These are phyloP conservation scores for Drosophila fuyamai DNA, from an alignment of 1,140 invertebrate species.

Conservation along the genomic window DNA sequence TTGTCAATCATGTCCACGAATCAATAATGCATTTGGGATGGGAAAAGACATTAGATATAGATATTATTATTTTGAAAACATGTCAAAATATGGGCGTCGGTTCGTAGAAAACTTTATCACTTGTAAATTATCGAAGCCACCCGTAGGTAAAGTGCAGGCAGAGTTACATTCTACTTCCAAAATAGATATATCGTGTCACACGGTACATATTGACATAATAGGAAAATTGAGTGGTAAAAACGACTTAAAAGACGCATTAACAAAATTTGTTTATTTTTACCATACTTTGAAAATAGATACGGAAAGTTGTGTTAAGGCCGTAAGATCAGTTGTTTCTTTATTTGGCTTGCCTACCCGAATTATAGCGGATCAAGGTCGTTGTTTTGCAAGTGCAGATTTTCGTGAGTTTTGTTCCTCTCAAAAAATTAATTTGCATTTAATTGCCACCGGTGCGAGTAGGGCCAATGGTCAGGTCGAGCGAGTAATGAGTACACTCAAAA, in stretches of 20 bases:
- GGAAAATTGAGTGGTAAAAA: conserved; percentile 13
- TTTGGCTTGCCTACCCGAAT: not conserved
- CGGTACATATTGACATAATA: conserved; percentile 12
- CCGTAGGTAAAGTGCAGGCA: conserved; percentile 6
- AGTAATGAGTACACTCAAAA: no score
- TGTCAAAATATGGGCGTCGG: no score
- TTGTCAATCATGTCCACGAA: no score
- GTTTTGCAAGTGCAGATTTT: no score
- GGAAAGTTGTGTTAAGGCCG: not conserved
- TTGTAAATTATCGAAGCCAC: conserved; percentile 6
- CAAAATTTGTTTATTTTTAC: conserved; percentile 5
- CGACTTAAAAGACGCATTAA: conserved; percentile 6
- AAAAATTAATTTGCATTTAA: no score
- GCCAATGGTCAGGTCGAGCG: no score
- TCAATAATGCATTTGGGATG: no score
- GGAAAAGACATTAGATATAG: no score
- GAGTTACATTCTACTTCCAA: conserved; percentile 10
- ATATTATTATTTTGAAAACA: no score
- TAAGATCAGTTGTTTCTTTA: not conserved
- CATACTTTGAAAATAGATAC: not conserved
- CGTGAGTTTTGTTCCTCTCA: no score
- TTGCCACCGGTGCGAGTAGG: no score
- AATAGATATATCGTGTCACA: not conserved
- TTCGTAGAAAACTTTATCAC: not conserved
- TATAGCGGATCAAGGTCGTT: no score